Conservation (phyloP, 1,140 invertebrate species). For the Drosophila eugracilis region DNA sequence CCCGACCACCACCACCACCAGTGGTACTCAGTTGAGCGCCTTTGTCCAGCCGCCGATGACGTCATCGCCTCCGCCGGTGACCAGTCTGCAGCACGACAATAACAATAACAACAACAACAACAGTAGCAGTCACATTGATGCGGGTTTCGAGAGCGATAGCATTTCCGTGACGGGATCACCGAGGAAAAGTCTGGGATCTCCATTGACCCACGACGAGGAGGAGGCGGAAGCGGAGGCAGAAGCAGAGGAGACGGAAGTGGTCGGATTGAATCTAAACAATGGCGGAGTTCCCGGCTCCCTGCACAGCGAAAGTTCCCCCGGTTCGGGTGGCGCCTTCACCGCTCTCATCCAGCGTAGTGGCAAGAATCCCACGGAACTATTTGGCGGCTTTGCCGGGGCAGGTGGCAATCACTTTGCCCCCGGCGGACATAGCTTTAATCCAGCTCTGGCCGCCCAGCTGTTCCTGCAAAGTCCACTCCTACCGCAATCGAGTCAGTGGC, state of each 20-base stretch:
- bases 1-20: slow-evolving; percentile 69
- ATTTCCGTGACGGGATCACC: slow-evolving; percentile 89
- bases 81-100: slow-evolving; percentile 65
- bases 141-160: slow-evolving; percentile 87
- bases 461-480: slow-evolving; percentile 89
- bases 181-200: slow-evolving; percentile 61
- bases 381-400: slow-evolving; percentile 84
- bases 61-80: slow-evolving; percentile 59
- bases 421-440: slow-evolving; percentile 86
- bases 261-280: slow-evolving; percentile 31
- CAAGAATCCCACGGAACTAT: slow-evolving; percentile 76
- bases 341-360: slow-evolving; percentile 76
- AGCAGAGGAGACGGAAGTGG: slow-evolving; percentile 39
- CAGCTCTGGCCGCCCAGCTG: slow-evolving; percentile 88
- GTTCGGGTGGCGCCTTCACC: slow-evolving; percentile 76
- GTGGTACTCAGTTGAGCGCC: slow-evolving; percentile 52
- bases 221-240: slow-evolving; percentile 53
- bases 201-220: slow-evolving; percentile 66
- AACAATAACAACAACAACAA: slow-evolving; percentile 75
- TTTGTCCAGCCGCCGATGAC: slow-evolving; percentile 53
- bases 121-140: slow-evolving; percentile 77
- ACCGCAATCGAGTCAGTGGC: slow-evolving; percentile 90
- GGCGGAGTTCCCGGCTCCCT: slow-evolving; percentile 19
- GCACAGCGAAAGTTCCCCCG: slow-evolving; percentile 7
- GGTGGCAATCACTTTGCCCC: slow-evolving; percentile 74